Evolutionary conservation across 2,888 invertebrate genomes (phyloP).

Genomic region (Brachycybe producta): DNA sequence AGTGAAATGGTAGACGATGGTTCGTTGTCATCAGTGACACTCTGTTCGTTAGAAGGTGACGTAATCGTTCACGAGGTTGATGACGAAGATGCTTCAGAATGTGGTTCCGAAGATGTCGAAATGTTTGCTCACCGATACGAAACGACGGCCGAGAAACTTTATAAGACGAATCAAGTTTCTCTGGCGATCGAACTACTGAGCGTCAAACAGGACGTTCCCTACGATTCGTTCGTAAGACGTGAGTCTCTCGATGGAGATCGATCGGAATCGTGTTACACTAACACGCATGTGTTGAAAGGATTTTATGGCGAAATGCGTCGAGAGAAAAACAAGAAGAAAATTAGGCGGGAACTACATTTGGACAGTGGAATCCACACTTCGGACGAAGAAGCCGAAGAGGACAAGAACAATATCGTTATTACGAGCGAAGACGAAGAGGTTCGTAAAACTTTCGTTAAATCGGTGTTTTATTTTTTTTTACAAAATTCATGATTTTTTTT

Average conservation of each 20-base stretch:
- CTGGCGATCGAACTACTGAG: constrained; percentile 23
- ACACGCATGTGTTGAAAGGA: constrained; percentile 14
- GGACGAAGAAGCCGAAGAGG: constrained; percentile 18
- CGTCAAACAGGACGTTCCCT: constrained; percentile 22
- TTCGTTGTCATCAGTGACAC: neutral
- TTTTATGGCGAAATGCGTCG: constrained; percentile 12
- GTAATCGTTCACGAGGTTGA: constrained; percentile 23
- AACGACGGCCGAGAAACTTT: constrained; percentile 16
- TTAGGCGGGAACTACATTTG: neutral
- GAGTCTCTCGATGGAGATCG: constrained; percentile 13
- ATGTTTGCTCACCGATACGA: constrained; percentile 23
- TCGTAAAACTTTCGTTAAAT: neutral
- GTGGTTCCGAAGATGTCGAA: constrained; percentile 24
- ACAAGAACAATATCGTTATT: neutral
- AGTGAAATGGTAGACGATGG: neutral
- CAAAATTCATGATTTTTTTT: too few relatives aligned
- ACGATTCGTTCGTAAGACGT: constrained; percentile 22
- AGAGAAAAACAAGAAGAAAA: neutral
- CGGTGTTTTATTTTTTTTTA: neutral
- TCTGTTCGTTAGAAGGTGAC: constrained; percentile 15
- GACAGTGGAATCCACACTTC: constrained; percentile 20
- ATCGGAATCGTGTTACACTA: constrained; percentile 5
- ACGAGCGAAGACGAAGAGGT: constrained; percentile 8
- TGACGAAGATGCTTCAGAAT: constrained; percentile 20
- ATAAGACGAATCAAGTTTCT: constrained; percentile 22